Evolutionary conservation across 2,888 invertebrate genomes (phyloP).

Genomic region (Troglohyphantes excavatus): DNA sequence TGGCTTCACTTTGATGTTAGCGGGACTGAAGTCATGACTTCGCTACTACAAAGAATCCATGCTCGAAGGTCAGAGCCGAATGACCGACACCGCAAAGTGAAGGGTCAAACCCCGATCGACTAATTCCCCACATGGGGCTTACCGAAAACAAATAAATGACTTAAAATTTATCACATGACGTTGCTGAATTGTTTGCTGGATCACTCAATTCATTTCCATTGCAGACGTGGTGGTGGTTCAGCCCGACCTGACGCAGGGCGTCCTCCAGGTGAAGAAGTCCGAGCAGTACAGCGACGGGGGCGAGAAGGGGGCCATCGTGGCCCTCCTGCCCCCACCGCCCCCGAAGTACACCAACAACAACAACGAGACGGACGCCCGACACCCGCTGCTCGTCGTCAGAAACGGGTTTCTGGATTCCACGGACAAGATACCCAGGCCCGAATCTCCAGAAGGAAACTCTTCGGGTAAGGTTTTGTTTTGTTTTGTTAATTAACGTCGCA

Average conservation of each 20-base stretch:
- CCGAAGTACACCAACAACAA: slow-evolving; percentile 68
- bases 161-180: too few relatives aligned
- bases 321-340: slow-evolving; percentile 56
- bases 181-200: too few relatives aligned
- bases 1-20: too few relatives aligned
- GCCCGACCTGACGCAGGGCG: slow-evolving; percentile 89
- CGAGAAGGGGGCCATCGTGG: slow-evolving; percentile 46
- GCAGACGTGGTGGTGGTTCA: slow-evolving; percentile 90
- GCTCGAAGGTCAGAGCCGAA: too few relatives aligned
- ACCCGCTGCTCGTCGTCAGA: slow-evolving; percentile 57
- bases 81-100: too few relatives aligned
- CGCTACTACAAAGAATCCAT: too few relatives aligned
- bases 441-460: slow-evolving; percentile 76
- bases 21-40: too few relatives aligned
- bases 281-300: slow-evolving; percentile 66
- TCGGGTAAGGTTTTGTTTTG: slow-evolving; percentile 68
- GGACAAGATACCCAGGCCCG: slow-evolving; percentile 78
- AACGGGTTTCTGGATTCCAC: slow-evolving; percentile 77
- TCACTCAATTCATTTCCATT: too few relatives aligned
- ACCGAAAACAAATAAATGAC: too few relatives aligned
- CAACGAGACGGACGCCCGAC: slow-evolving; percentile 29
- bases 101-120: too few relatives aligned
- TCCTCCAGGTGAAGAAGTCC: slow-evolving; percentile 80
- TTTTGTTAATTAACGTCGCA: too few relatives aligned
- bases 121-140: too few relatives aligned